These are phyloP conservation scores for Amorpha juglandis DNA, from an alignment of 2,888 invertebrate species.

Conservation along the genomic window DNA sequence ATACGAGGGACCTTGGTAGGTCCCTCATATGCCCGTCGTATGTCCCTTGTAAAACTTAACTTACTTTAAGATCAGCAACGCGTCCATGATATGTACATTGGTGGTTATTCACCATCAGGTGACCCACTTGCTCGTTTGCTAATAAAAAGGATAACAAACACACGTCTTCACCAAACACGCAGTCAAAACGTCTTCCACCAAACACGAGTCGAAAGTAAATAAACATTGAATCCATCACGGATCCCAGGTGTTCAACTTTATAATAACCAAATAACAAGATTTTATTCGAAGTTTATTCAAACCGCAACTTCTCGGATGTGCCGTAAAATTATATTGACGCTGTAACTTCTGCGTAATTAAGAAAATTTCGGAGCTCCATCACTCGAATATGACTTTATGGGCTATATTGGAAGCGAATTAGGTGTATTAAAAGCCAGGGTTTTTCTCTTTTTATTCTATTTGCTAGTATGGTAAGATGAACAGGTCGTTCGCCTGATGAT, in stretches of 20 bases:
- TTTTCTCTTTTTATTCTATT: no score
- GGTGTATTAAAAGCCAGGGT: not conserved
- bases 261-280: not conserved
- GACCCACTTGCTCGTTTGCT: no score
- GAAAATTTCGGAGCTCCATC: conserved; percentile 8
- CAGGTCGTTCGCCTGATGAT: not conserved
- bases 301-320: no score
- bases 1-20: no score
- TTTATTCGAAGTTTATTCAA: conserved; percentile 1
- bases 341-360: conserved; percentile 5
- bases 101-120: no score
- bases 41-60: no score
- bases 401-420: not conserved
- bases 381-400: conserved; percentile 2
- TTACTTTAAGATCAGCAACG: no score
- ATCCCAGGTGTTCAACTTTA: conserved; percentile 3
- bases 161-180: no score
- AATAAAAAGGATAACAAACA: no score
- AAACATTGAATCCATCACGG: not conserved
- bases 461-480: no score
- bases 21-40: no score
- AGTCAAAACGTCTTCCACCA: not conserved
- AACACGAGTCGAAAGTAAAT: not conserved
- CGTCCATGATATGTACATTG: no score
- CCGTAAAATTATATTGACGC: not conserved